Base-by-base conservation (phyloP, 2,113 vertebrate species). In the Pseudonaja textilis region DNA sequence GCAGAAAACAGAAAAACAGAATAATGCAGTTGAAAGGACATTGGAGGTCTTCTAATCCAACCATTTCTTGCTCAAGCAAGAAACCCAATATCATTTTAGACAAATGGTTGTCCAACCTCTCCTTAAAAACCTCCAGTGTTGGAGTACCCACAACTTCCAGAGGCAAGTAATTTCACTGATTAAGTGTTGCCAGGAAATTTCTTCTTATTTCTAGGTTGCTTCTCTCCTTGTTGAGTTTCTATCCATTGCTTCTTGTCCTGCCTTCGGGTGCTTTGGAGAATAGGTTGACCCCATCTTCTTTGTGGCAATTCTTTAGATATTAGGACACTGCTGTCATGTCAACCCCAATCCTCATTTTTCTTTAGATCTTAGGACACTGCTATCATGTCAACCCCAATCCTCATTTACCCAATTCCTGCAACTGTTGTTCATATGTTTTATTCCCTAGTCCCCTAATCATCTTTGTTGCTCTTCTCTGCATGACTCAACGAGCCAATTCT, bases 271-370 rank as follows among this genome's bases (percentile, higher is more conserved):
- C 59, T 64, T 64, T 64, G 59, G 59, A 64, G 11, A 64, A 29
- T 29, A 64, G 59, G 0, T 29, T 64, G 26, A 64, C 26, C 1
- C 26, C 59, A 3, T 64, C 26, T 64, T 29, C 26, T 64, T 64
- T 64, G 59, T 12, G 59, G 10, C 1, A 12, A 0, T 1, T 3
- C 26, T 3, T 64, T 0, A 64, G 3, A 29, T 29, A 5, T 64
- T 29, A 26, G 59, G 25, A 29, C 47, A 12, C 0, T 1, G 3
- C 59, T 64, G 12, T 64, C 10, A 1, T 1, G 59, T 64, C 59
- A 4, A 1, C 26, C 59, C 10, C 1, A 29, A 26, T 64, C 59
- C 26, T 29, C 4, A 25, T 61, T 61, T n/a, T 1, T 3, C 26
- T 3, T 64, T 0, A 64, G 3, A 29, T 29, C 2, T 64, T 29